Conservation (phyloP, 2,888 invertebrate species). For the Tetanocera ferruginea region DNA sequence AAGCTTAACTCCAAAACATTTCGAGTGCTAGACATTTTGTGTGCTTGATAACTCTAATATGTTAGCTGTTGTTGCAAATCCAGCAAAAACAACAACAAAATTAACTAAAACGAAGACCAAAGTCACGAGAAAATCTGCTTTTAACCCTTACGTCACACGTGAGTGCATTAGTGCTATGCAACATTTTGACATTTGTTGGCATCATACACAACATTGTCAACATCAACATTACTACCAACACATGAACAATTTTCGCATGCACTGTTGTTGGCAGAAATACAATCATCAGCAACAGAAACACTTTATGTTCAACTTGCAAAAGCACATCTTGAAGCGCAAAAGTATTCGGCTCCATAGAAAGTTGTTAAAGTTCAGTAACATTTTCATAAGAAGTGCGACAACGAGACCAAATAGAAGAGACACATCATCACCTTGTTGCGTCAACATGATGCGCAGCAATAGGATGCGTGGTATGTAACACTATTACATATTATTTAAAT, state of each 20-base stretch:
- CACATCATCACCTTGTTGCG: constrained; percentile 53
- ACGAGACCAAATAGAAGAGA: background rate
- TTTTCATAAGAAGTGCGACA: constrained; percentile 28
- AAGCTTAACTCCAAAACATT: background rate
- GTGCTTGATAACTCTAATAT: constrained; percentile 40
- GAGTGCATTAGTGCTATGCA: constrained; percentile 39
- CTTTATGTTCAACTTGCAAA: constrained; percentile 39
- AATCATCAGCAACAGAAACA: constrained; percentile 32
- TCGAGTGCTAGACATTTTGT: background rate
- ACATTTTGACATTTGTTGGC: constrained; percentile 16
- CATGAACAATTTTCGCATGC: constrained; percentile 36
- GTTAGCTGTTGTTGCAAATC: constrained; percentile 41
- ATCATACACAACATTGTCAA: background rate
- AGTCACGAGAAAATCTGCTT: background rate
- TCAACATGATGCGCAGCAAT: constrained; percentile 51
- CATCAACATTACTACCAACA: constrained; percentile 2
- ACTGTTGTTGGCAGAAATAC: constrained; percentile 32
- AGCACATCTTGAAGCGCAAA: constrained; percentile 39
- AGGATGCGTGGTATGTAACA: constrained; percentile 61
- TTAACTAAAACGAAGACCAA: constrained; percentile 21
- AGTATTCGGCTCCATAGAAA: constrained; percentile 30
- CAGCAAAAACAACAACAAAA: constrained; percentile 33
- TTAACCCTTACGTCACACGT: background rate
- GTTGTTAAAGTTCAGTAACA: constrained; percentile 26
- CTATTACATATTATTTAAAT: background rate